These are phyloP conservation scores for Catocala fraxini DNA, from an alignment of 2,888 invertebrate species.

Conservation along the genomic window DNA sequence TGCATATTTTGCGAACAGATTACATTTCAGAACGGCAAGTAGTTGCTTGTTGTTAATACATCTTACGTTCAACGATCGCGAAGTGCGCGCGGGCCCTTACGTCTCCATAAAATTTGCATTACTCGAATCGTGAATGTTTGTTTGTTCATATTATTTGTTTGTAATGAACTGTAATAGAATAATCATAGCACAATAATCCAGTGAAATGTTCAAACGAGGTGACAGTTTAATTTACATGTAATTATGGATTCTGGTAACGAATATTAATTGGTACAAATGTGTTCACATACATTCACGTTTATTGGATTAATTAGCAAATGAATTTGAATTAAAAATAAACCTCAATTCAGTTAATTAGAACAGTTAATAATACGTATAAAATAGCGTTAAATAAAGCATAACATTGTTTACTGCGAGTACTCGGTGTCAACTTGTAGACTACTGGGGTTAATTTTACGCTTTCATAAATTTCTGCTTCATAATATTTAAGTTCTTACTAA, in stretches of 20 bases:
- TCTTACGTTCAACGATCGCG: background rate
- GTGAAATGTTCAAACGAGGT: slow-evolving; percentile 24
- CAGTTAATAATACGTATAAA: too few species aligned
- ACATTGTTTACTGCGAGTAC: too few species aligned
- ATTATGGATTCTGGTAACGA: slow-evolving; percentile 22
- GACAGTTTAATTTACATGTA: slow-evolving; percentile 29
- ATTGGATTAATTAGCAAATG: slow-evolving; percentile 20
- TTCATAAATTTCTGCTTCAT: too few species aligned
- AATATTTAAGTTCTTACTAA: too few species aligned
- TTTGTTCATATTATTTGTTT: slow-evolving; percentile 21
- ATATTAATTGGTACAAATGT: slow-evolving; percentile 35
- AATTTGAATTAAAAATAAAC: background rate
- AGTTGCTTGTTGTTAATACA: background rate
- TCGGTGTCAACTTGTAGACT: too few species aligned
- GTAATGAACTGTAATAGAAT: slow-evolving; percentile 28
- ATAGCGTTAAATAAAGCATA: too few species aligned
- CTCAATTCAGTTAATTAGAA: too few species aligned
- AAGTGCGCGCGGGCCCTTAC: slow-evolving; percentile 15
- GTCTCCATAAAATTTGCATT: slow-evolving; percentile 25
- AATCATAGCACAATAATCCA: slow-evolving; percentile 24
- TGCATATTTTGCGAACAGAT: background rate
- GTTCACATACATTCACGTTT: slow-evolving; percentile 22
- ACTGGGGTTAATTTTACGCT: too few species aligned
- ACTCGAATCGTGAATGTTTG: slow-evolving; percentile 24
- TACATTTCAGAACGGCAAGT: background rate